Percentiles rank a stretch among this genome's conserved stretches.
phyloP scores from a whole-genome alignment of 1,140 invertebrate genomes.

The Meloidogyne hapla region DNA sequence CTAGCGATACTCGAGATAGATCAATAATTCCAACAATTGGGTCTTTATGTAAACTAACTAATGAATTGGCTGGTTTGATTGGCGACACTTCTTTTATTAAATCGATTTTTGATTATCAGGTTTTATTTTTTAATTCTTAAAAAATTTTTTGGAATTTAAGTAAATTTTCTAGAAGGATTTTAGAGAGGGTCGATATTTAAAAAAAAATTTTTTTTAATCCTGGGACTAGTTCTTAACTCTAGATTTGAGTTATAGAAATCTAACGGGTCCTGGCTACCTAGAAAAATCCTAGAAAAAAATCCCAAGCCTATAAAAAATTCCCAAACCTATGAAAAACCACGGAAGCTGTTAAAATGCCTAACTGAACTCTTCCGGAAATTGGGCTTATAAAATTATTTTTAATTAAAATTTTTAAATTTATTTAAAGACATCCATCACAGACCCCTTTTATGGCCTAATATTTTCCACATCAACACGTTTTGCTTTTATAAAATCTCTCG shows the following conservation, averaged over 20 bases:
- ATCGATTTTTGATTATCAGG: slow-evolving; percentile 57
- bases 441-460: slow-evolving; percentile 46
- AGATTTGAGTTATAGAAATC: too few relatives aligned
- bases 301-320: too few relatives aligned
- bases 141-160: too few relatives aligned
- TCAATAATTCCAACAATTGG: slow-evolving; percentile 48
- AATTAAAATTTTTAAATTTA: slow-evolving; percentile 7
- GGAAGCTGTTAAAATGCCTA: too few relatives aligned
- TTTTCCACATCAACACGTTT: slow-evolving; percentile 47
- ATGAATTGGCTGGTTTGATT: slow-evolving; percentile 54
- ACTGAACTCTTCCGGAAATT: too few relatives aligned
- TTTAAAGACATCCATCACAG: slow-evolving; percentile 49
- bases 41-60: slow-evolving; percentile 6
- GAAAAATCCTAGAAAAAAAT: too few relatives aligned
- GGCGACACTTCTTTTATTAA: slow-evolving; percentile 58
- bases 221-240: too few relatives aligned
- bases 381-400: too few relatives aligned
- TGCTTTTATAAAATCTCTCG: slow-evolving; percentile 40
- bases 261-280: too few relatives aligned
- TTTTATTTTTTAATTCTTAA: not conserved
- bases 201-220: not conserved
- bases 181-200: not conserved
- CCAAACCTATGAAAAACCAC: too few relatives aligned
- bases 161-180: too few relatives aligned
- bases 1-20: slow-evolving; percentile 51